Evolutionary conservation across 1,140 invertebrate genomes (phyloP).

Genomic region (Parapsyche elsis): DNA sequence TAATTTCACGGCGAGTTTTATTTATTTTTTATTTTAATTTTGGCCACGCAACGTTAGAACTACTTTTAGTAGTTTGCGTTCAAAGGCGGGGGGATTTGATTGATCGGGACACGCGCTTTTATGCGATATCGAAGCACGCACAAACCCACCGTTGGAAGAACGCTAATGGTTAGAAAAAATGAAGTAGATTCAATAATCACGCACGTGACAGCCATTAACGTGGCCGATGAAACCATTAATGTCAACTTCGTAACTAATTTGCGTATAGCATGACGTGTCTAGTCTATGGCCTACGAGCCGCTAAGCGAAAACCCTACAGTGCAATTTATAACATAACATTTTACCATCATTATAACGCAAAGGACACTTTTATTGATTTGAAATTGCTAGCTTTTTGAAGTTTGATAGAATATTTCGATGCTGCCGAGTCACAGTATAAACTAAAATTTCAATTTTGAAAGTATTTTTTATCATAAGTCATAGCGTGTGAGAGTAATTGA

Average conservation of each 20-base stretch:
- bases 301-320: too few relatives aligned
- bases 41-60: conserved; percentile 6
- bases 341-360: too few relatives aligned
- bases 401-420: too few relatives aligned
- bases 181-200: conserved; percentile 19
- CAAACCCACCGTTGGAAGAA: not conserved
- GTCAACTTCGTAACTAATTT: conserved; percentile 20
- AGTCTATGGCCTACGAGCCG: too few relatives aligned
- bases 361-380: too few relatives aligned
- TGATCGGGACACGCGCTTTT: conserved; percentile 29
- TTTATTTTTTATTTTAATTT: conserved; percentile 7
- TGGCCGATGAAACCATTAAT: conserved; percentile 34
- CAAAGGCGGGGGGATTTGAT: not conserved
- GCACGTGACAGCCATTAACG: conserved; percentile 33
- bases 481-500: too few relatives aligned
- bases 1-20: not conserved
- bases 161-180: not conserved
- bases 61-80: not conserved
- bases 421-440: too few relatives aligned
- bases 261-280: conserved; percentile 10
- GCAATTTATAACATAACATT: too few relatives aligned
- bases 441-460: too few relatives aligned
- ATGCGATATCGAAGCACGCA: conserved; percentile 19
- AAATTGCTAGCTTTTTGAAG: too few relatives aligned
- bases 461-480: too few relatives aligned